Percentiles rank a stretch among this genome's conserved stretches.
These are phyloP conservation scores for Bos javanicus DNA, from an alignment of 2,113 vertebrate genomes.

Conservation along the genomic window DNA sequence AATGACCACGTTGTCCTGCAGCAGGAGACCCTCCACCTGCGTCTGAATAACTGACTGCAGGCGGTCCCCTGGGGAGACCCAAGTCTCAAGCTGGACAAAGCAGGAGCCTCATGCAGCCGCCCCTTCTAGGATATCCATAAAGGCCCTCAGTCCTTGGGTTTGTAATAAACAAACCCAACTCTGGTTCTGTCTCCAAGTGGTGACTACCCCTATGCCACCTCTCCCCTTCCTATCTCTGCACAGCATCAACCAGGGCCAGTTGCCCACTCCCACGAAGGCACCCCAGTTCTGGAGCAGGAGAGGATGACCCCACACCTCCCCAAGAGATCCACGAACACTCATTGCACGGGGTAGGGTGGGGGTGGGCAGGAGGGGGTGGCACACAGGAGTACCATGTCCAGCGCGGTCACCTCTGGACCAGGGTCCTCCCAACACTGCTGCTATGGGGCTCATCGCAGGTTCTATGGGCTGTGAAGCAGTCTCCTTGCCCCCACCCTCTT, in stretches of 20 bases:
- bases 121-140: background rate
- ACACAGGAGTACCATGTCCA: background rate
- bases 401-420: background rate
- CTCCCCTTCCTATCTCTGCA: background rate
- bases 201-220: fast-evolving
- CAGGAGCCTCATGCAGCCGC: fast-evolving
- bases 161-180: background rate
- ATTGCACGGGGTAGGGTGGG: background rate
- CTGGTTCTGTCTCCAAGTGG: background rate
- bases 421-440: background rate
- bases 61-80: background rate
- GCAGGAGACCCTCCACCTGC: background rate
- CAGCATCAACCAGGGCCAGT: background rate
- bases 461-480: background rate
- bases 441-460: background rate
- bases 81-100: too few relatives aligned
- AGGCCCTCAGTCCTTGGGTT: fast-evolving
- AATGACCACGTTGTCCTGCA: background rate
- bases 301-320: too few relatives aligned
- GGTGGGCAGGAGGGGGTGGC: fast-evolving
- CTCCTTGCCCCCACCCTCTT: background rate
- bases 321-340: background rate
- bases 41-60: background rate
- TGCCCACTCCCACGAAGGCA: background rate
- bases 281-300: background rate